Evolutionary conservation across 37 sponge, comb jelly and placozoan genomes (phyloP).

Genomic region (Agelas oroides): DNA sequence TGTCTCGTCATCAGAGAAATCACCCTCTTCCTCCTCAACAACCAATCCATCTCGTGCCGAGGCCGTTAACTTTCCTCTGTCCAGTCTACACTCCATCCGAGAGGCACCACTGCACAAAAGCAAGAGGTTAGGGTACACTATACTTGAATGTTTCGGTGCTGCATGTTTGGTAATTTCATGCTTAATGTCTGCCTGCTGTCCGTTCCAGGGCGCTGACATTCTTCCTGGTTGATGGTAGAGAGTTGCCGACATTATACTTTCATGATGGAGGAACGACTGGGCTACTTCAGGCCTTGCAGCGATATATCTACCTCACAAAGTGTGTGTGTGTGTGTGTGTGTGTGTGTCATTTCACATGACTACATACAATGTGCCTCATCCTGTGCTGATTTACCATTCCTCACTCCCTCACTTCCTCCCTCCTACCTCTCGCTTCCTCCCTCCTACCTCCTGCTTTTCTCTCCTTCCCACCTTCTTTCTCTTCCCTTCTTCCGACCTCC

Average conservation of each 20-base stretch:
- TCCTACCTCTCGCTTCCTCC: not conserved
- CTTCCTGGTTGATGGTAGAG: constrained; percentile 44
- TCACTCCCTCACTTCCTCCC: not conserved
- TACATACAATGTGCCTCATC: not conserved
- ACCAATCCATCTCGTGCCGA: not conserved
- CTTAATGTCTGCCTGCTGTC: too few relatives aligned
- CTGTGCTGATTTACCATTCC: not conserved
- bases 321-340: constrained; percentile 29
- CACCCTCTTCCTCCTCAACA: not conserved
- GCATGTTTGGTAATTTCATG: too few relatives aligned
- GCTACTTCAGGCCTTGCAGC: constrained; percentile 41
- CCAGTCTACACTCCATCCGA: constrained; percentile 42
- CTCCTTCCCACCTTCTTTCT: constrained; percentile 1
- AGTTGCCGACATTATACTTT: constrained; percentile 72
- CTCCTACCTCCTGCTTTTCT: not conserved
- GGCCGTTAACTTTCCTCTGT: constrained; percentile 71
- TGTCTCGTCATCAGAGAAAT: not conserved
- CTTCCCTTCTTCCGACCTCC: not conserved
- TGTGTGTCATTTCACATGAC: not conserved
- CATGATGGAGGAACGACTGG: constrained; percentile 76
- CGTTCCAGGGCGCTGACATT: constrained; percentile 51
- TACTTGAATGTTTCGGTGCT: too few relatives aligned
- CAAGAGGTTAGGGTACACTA: not conserved
- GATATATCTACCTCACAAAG: constrained; percentile 54
- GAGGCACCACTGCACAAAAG: not conserved